Evolutionary conservation across 1,140 invertebrate genomes (phyloP).

Genomic region (Drosophila carrolli): DNA sequence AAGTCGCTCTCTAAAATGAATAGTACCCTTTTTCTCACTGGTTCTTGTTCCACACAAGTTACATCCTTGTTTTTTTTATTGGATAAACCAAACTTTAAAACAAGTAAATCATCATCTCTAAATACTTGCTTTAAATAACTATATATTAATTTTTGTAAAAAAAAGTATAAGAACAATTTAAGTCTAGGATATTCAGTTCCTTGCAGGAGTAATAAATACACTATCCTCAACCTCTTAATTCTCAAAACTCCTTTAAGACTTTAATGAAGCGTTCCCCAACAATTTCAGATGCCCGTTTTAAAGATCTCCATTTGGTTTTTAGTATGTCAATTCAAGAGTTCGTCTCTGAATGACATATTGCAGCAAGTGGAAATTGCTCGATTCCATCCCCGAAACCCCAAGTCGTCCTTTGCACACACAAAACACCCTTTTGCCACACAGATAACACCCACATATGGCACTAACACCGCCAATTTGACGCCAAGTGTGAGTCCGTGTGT

Average conservation of each 20-base stretch:
- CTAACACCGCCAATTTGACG: constrained; percentile 82
- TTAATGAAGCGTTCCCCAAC: not conserved
- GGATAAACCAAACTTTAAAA: no score
- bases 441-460: constrained; percentile 76
- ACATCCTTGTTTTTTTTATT: no score
- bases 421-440: constrained; percentile 37
- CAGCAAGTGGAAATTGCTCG: constrained; percentile 64
- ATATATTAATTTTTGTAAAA: no score
- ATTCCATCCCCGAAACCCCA: constrained; percentile 31
- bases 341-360: constrained; percentile 38
- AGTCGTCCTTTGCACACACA: constrained; percentile 25
- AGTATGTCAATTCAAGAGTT: constrained; percentile 74
- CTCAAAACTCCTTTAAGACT: not conserved
- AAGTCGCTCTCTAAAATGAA: no score
- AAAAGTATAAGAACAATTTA: no score
- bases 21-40: no score
- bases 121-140: no score
- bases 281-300: constrained; percentile 46
- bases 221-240: no score
- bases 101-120: no score
- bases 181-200: no score
- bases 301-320: constrained; percentile 43
- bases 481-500: constrained; percentile 43
- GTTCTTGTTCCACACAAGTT: no score
- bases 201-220: no score